Evolutionary conservation across 2,888 invertebrate genomes (phyloP), one percentile per base, ranked within the genome.

Genomic region (Apodemia hepburni): DNA sequence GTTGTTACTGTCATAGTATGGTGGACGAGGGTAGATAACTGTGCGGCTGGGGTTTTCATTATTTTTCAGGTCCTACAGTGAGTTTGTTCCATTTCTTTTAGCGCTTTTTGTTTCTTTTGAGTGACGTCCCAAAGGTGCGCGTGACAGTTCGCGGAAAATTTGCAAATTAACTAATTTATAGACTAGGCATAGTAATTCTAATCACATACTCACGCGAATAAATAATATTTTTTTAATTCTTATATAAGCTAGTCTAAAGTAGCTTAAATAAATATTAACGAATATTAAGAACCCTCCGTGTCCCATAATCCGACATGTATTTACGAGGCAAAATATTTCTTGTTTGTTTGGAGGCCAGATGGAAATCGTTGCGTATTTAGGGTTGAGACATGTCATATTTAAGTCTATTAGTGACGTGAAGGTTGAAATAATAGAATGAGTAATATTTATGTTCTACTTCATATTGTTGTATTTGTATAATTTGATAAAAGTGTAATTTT

Each of bases 321-420:
- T 54, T 54, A 54, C 54, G 54, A 54, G 54, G 27, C 15, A 54
- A 54, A 54, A 22, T 54, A 54, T 54, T 54, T 54, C 15, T 54
- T 54, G 54, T 54, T 54, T 54, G 15, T 15, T 12, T 15, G 54
- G 27, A 54, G 54, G 54, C 54, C 54, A 54, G 54, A 54, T 54
- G 54, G 22, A 54, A 54, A 54, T 54, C 54, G 54, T 54, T 27
- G 22, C 27, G 54, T 54, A 54, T 54, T 54, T 54, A 54, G 27
- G 54, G 54, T 54, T 54, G 54, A 54, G 27, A 54, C 54, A 54
- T 54, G 54, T 54, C 54, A 54, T 27, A 54, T 54, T 54, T 54
- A 54, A 54, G 54, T 15, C 54, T 54, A 54, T 22, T 54, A 54
- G 22, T 54, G 54, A 54, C 27, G 27, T 8, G 7, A 54, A 54